phyloP scores from a whole-genome alignment of 2,888 invertebrate genomes.

The Orgyia antiqua region DNA sequence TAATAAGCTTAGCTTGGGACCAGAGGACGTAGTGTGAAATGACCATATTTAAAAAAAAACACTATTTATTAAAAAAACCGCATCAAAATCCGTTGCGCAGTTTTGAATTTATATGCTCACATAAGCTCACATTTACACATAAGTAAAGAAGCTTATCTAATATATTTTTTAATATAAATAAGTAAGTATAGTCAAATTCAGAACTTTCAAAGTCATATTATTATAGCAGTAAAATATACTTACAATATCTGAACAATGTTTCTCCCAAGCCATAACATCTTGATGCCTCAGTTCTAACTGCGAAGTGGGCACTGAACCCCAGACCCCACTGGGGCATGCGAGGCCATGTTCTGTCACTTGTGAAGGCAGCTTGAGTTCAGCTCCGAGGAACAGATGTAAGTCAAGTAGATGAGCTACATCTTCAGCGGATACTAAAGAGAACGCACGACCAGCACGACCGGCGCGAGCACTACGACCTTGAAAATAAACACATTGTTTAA shows the following conservation, averaged over 20 bases:
- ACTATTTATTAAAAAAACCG: too few relatives aligned
- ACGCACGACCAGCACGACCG: constrained; percentile 93
- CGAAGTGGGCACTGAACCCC: constrained; percentile 89
- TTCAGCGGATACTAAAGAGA: constrained; percentile 92
- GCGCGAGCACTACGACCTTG: constrained; percentile 95
- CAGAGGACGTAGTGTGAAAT: too few relatives aligned
- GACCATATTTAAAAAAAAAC: too few relatives aligned
- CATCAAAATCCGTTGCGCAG: too few relatives aligned
- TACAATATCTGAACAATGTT: constrained; percentile 86
- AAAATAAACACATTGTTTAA: too few relatives aligned
- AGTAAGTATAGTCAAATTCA: too few relatives aligned
- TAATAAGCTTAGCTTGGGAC: too few relatives aligned
- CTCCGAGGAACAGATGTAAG: constrained; percentile 94
- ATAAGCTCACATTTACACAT: too few relatives aligned
- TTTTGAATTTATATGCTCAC: too few relatives aligned
- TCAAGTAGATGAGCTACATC: constrained; percentile 96
- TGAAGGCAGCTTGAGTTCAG: constrained; percentile 72
- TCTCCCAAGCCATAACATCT: constrained; percentile 85
- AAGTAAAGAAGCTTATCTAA: too few relatives aligned
- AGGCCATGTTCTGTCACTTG: constrained; percentile 39
- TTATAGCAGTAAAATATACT: constrained; percentile 50
- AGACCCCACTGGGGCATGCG: constrained; percentile 78
- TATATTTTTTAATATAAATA: too few relatives aligned
- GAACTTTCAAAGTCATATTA: too few relatives aligned
- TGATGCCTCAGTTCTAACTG: constrained; percentile 90